A percentile compares a stretch with the other conserved stretches of the same genome.
Evolutionary conservation across 2,113 vertebrate species (phyloP).

Genomic region (Cyanocitta stelleri): DNA sequence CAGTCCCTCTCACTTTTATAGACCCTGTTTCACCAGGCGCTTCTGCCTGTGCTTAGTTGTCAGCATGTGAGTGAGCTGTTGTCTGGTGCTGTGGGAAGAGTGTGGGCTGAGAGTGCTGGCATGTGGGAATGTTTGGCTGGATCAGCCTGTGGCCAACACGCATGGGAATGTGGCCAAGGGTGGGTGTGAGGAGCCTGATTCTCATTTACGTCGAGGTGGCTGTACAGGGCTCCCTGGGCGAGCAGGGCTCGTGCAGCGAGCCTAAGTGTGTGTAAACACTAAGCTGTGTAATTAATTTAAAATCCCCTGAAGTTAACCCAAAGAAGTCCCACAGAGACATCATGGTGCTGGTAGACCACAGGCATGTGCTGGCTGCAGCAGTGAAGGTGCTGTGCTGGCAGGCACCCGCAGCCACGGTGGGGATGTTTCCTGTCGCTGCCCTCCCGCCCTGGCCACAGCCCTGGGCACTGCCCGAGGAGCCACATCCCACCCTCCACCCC

Average conservation of each 20-base stretch:
- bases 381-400: not conserved
- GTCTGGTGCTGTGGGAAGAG: not conserved
- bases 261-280: not conserved
- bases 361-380: not conserved
- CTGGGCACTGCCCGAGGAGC: fast-evolving
- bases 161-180: slow-evolving; percentile 8
- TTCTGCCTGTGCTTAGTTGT: not conserved
- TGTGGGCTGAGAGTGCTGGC: not conserved
- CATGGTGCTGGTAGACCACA: not conserved
- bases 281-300: not conserved
- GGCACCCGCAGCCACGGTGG: fast-evolving
- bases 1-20: not conserved
- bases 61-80: not conserved
- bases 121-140: not conserved
- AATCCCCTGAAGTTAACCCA: not conserved
- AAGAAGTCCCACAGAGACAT: not conserved
- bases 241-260: not conserved
- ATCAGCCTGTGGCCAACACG: not conserved
- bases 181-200: not conserved
- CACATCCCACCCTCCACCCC: not conserved
- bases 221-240: not conserved
- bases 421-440: fast-evolving
- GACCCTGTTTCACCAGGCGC: not conserved
- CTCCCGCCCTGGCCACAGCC: fast-evolving
- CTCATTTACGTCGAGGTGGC: not conserved